Percentiles rank a stretch among this genome's conserved stretches.
These are phyloP conservation scores for Percopsis transmontana DNA, from an alignment of 2,113 vertebrate species.

Conservation along the genomic window DNA sequence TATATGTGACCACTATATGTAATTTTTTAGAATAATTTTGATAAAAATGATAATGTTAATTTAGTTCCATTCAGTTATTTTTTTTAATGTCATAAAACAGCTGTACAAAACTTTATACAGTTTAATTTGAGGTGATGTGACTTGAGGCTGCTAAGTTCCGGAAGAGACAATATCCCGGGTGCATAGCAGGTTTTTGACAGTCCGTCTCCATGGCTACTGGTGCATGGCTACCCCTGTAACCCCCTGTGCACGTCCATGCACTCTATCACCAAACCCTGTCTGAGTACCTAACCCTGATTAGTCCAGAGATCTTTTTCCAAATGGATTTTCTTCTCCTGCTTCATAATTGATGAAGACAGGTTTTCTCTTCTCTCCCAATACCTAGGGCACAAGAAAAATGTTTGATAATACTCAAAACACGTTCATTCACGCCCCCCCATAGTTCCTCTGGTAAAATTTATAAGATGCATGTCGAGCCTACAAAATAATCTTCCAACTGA, in stretches of 20 bases:
- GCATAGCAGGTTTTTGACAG: slow-evolving; percentile 5
- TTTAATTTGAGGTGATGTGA: no score
- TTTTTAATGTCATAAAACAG: no score
- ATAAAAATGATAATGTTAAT: no score
- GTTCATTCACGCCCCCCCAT: slow-evolving; percentile 16
- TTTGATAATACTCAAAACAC: slow-evolving; percentile 27
- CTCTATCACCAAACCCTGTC: background rate
- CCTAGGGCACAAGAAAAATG: slow-evolving; percentile 56
- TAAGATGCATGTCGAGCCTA: background rate
- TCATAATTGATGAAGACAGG: slow-evolving; percentile 59
- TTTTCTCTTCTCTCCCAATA: slow-evolving; percentile 49
- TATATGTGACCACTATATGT: background rate
- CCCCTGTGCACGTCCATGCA: background rate
- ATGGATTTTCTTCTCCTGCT: slow-evolving; percentile 27
- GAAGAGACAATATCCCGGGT: background rate
- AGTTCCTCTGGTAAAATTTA: no score
- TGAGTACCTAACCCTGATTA: slow-evolving; percentile 1
- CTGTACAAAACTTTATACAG: no score
- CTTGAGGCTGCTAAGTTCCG: background rate
- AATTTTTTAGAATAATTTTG: no score
- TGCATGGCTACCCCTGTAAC: slow-evolving; percentile 8
- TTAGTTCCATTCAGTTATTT: no score
- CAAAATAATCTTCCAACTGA: slow-evolving; percentile 23
- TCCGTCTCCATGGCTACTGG: slow-evolving; percentile 8
- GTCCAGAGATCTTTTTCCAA: slow-evolving; percentile 20